phyloP scores from a whole-genome alignment of 2,888 invertebrate genomes.

The Ennomos fuscantarius region DNA sequence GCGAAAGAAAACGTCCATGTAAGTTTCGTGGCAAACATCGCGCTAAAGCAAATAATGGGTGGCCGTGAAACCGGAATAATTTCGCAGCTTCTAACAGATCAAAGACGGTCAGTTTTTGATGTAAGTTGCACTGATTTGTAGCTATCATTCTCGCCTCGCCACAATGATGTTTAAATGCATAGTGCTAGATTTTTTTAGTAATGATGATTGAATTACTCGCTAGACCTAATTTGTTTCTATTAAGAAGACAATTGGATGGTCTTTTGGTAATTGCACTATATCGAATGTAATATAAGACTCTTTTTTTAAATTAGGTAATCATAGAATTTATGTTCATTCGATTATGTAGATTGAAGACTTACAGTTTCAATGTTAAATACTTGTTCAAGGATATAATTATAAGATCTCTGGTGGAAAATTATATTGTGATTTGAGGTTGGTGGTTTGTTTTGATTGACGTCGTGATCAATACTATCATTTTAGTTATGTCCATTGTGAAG shows the following conservation, averaged over 20 bases:
- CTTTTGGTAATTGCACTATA: too few species aligned
- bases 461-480: too few species aligned
- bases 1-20: conserved; percentile 1
- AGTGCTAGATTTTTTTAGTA: conserved; percentile 7
- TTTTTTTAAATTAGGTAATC: too few species aligned
- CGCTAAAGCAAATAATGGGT: conserved; percentile 11
- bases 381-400: too few species aligned
- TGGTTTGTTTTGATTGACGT: too few species aligned
- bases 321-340: too few species aligned
- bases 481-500: too few species aligned
- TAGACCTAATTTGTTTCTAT: conserved; percentile 14
- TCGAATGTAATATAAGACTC: too few species aligned
- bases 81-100: conserved; percentile 5
- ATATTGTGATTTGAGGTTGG: too few species aligned
- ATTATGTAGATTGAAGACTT: too few species aligned
- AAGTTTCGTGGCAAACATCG: conserved; percentile 13
- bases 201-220: conserved; percentile 11
- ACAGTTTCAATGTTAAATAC: too few species aligned
- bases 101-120: conserved; percentile 4
- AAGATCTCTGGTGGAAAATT: too few species aligned
- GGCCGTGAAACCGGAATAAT: conserved; percentile 9
- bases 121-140: conserved; percentile 14
- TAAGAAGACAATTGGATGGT: conserved; percentile 1
- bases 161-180: conserved; percentile 5
- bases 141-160: conserved; percentile 1